These are phyloP conservation scores for Ceratotherium simum DNA, from an alignment of 2,113 vertebrate species.

Conservation along the genomic window DNA sequence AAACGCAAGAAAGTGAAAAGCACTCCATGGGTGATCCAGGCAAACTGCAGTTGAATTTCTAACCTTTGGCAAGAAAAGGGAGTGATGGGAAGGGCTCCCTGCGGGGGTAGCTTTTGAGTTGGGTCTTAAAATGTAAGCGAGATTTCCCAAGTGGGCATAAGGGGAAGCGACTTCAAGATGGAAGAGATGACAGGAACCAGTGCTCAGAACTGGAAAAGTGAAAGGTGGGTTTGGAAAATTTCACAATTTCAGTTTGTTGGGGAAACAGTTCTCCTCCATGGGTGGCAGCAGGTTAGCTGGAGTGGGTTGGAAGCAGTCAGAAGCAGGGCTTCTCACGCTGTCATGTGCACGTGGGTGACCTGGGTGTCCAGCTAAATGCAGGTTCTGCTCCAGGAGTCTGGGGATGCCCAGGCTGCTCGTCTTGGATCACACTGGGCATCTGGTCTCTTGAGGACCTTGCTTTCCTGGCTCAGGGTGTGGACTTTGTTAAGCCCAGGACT, in stretches of 20 bases:
- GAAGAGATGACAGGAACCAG: not conserved
- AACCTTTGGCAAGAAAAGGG: not conserved
- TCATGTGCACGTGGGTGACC: not conserved
- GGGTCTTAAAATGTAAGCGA: not conserved
- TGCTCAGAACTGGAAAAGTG: not conserved
- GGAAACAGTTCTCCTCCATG: not conserved
- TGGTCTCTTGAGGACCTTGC: not conserved
- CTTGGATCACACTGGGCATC: not conserved
- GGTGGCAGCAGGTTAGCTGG: not conserved
- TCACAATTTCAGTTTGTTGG: not conserved
- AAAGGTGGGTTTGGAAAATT: not conserved
- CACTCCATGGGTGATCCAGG: not conserved
- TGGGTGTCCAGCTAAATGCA: not conserved
- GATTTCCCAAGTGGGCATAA: not conserved
- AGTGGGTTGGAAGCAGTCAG: not conserved
- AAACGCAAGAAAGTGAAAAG: slow-evolving; percentile 3
- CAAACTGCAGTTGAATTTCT: not conserved
- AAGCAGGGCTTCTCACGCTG: not conserved
- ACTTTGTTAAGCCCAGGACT: not conserved
- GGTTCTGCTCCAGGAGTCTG: not conserved
- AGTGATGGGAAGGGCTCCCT: not conserved
- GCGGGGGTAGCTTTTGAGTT: not conserved
- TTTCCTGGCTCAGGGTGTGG: not conserved
- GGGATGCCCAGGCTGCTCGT: not conserved
- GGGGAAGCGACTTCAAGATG: not conserved